Conservation (phyloP, 1,140 invertebrate species). For the Capitella teleta region DNA sequence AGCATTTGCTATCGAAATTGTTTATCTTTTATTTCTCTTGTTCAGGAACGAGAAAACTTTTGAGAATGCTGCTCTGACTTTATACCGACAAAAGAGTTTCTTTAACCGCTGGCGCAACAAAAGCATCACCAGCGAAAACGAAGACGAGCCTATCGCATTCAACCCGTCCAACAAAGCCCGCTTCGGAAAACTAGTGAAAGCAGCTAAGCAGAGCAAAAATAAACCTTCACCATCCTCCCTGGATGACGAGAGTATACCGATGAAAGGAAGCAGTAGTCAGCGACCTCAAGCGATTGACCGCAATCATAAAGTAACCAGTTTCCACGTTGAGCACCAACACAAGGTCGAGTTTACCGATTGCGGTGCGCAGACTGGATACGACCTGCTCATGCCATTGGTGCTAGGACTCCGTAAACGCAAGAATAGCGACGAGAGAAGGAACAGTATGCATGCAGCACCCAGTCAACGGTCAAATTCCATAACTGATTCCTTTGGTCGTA, state of each 20-base stretch:
- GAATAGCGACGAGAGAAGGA: background rate
- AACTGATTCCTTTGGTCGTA: background rate
- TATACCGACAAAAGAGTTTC: constrained; percentile 11
- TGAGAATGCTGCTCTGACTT: constrained; percentile 6
- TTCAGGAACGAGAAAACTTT: constrained; percentile 12
- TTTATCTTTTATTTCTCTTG: background rate
- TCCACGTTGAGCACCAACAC: background rate
- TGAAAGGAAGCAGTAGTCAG: background rate
- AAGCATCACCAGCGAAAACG: background rate
- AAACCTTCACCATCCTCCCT: background rate
- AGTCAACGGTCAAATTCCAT: background rate
- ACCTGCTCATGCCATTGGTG: constrained; percentile 3
- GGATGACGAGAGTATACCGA: background rate
- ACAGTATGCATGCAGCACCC: background rate
- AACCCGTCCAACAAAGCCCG: too few relatives aligned
- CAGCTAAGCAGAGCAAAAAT: too few relatives aligned
- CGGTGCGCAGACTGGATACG: constrained; percentile 6
- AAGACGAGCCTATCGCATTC: too few relatives aligned
- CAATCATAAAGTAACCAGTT: background rate
- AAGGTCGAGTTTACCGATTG: background rate
- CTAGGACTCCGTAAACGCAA: background rate
- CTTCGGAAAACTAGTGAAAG: too few relatives aligned
- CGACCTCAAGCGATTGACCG: background rate
- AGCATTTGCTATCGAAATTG: background rate
- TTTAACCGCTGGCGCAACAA: constrained; percentile 10